Evolutionary conservation across 2,113 vertebrate genomes (phyloP).

Genomic region (Excalfactoria chinensis): DNA sequence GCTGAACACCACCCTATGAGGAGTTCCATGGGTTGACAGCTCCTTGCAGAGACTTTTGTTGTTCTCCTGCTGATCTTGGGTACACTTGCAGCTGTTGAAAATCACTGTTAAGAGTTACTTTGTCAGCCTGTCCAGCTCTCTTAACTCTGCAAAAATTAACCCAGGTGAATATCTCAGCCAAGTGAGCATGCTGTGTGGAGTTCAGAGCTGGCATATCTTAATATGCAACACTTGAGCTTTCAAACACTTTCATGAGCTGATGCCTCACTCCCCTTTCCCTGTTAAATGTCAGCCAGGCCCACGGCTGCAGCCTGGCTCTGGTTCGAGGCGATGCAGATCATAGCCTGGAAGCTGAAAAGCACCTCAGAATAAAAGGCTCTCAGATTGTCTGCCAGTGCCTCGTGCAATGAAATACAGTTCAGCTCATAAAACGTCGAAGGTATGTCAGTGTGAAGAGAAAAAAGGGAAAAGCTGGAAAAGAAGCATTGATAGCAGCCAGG

Average conservation of each 20-base stretch:
- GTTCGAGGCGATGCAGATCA: background rate
- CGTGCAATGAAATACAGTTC: constrained; percentile 9
- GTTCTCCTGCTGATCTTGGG: background rate
- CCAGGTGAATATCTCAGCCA: background rate
- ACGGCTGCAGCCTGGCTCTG: background rate
- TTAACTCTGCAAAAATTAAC: background rate
- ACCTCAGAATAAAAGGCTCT: constrained; percentile 1
- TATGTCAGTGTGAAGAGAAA: background rate
- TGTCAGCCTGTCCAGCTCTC: background rate
- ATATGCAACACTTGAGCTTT: background rate
- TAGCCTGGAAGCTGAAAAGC: constrained; percentile 52
- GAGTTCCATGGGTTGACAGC: background rate
- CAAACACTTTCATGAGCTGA: constrained; percentile 20
- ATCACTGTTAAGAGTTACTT: background rate
- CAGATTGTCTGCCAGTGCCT: constrained; percentile 46
- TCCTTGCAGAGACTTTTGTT: background rate
- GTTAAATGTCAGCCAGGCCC: constrained; percentile 28
- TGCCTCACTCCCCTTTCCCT: background rate
- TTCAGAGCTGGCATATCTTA: background rate
- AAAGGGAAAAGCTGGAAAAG: constrained; percentile 14
- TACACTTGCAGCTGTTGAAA: background rate
- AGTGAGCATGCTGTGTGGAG: accelerated
- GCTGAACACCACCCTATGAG: background rate
- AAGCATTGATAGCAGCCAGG: constrained; percentile 27
- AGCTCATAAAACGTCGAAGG: constrained; percentile 40